phyloP scores from a whole-genome alignment of 2,888 invertebrate genomes.

The Trichopria drosophilae region DNA sequence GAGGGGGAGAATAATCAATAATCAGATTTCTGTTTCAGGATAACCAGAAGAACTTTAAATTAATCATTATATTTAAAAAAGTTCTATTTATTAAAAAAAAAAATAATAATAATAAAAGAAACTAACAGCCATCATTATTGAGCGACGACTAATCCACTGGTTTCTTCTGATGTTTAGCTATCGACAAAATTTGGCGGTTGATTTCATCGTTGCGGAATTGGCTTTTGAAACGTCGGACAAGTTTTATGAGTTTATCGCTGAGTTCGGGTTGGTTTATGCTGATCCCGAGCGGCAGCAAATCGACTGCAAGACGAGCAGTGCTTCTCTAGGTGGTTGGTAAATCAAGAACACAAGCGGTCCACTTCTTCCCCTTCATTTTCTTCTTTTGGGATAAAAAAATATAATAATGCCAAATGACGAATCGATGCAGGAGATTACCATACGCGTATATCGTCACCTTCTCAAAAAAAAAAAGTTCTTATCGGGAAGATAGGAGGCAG shows the following conservation, averaged over 20 bases:
- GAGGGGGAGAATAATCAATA: no score
- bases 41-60: slow-evolving; percentile 34
- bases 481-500: no score
- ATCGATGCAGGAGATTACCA: slow-evolving; percentile 9
- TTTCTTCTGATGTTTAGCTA: slow-evolving; percentile 74
- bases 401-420: slow-evolving; percentile 29
- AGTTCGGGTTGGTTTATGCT: slow-evolving; percentile 75
- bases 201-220: slow-evolving; percentile 84
- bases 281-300: slow-evolving; percentile 73
- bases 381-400: no score
- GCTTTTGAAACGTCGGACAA: slow-evolving; percentile 83
- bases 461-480: no score
- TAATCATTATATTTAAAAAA: slow-evolving; percentile 10
- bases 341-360: slow-evolving; percentile 27
- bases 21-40: slow-evolving; percentile 54
- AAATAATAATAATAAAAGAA: not conserved
- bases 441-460: slow-evolving; percentile 7
- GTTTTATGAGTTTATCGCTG: slow-evolving; percentile 85
- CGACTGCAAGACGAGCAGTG: slow-evolving; percentile 85
- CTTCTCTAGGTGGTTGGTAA: slow-evolving; percentile 56
- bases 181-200: slow-evolving; percentile 87
- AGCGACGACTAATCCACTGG: slow-evolving; percentile 57
- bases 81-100: not conserved
- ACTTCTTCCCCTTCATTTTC: slow-evolving; percentile 26
- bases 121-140: slow-evolving; percentile 18